Evolutionary conservation across 2,888 invertebrate genomes (phyloP).

Genomic region (Schrankia costaestrigalis): DNA sequence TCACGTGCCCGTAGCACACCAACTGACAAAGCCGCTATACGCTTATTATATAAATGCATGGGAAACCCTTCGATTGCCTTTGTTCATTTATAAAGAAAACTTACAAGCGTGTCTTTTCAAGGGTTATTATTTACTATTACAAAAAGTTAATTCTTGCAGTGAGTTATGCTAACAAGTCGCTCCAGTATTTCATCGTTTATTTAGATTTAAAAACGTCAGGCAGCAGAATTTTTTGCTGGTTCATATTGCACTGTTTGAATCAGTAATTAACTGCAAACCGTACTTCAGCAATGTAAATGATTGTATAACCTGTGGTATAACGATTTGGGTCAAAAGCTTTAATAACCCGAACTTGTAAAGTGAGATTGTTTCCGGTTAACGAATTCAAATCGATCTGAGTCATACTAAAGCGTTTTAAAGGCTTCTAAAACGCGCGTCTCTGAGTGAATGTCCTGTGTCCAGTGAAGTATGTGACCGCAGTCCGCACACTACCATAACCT

Average conservation of each 20-base stretch:
- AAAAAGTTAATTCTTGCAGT: no score
- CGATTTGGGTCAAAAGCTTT: slow-evolving; percentile 33
- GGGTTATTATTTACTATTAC: slow-evolving; percentile 13
- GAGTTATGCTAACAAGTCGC: no score
- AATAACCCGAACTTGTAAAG: slow-evolving; percentile 11
- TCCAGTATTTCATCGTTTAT: no score
- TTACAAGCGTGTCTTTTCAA: slow-evolving; percentile 34
- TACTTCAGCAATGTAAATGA: slow-evolving; percentile 28
- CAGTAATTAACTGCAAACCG: slow-evolving; percentile 39
- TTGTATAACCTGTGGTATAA: slow-evolving; percentile 20
- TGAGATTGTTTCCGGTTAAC: slow-evolving; percentile 13
- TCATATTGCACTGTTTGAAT: slow-evolving; percentile 12
- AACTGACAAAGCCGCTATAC: slow-evolving; percentile 17
- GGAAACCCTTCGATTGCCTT: slow-evolving; percentile 67
- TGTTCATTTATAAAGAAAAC: slow-evolving; percentile 64
- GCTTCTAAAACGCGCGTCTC: slow-evolving; percentile 23
- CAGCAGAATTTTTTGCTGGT: no score
- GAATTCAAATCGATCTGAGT: slow-evolving; percentile 19
- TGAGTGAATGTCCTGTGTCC: slow-evolving; percentile 21
- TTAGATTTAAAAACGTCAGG: no score
- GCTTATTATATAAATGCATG: slow-evolving; percentile 39
- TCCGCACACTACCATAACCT: slow-evolving; percentile 47
- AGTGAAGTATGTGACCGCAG: slow-evolving; percentile 52
- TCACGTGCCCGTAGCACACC: slow-evolving; percentile 31
- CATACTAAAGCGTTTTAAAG: slow-evolving; percentile 13